These are phyloP conservation scores for Hololepta plana DNA, from an alignment of 2,888 invertebrate genomes.

Conservation along the genomic window DNA sequence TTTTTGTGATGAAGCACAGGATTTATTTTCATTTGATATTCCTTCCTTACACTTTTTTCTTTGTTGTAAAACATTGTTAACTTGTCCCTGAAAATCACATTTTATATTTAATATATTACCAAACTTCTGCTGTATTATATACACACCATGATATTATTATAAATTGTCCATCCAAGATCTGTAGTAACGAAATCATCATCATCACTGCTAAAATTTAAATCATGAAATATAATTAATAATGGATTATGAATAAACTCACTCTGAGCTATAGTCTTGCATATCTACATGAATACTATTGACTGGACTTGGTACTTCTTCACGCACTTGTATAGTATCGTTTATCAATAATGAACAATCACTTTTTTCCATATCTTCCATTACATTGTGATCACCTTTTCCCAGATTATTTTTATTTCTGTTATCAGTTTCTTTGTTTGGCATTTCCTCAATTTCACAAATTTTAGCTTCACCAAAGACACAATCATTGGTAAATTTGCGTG, in stretches of 20 bases:
- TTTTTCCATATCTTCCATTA: too few relatives aligned
- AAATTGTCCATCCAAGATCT: slow-evolving; percentile 47
- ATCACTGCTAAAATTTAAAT: slow-evolving; percentile 28
- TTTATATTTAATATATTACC: too few relatives aligned
- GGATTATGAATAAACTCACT: slow-evolving; percentile 14
- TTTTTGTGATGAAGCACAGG: too few relatives aligned
- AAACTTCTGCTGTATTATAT: slow-evolving; percentile 1
- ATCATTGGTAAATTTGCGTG: slow-evolving; percentile 1
- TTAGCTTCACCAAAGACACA: slow-evolving; percentile 1
- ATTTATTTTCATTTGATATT: too few relatives aligned
- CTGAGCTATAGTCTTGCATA: slow-evolving; percentile 29
- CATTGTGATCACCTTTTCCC: not conserved
- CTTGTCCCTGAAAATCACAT: slow-evolving; percentile 25
- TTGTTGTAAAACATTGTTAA: slow-evolving; percentile 35
- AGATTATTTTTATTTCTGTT: slow-evolving; percentile 1
- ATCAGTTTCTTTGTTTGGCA: not conserved
- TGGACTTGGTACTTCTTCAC: slow-evolving; percentile 26
- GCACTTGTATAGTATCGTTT: slow-evolving; percentile 19
- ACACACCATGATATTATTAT: slow-evolving; percentile 47
- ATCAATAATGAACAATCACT: slow-evolving; percentile 20
- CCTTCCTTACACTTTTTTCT: slow-evolving; percentile 24
- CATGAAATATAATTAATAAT: not conserved
- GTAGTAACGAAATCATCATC: slow-evolving; percentile 18
- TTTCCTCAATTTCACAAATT: slow-evolving; percentile 19
- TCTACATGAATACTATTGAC: slow-evolving; percentile 32